These are phyloP conservation scores for Phortica variegata DNA, from an alignment of 1,140 invertebrate species.

Conservation along the genomic window DNA sequence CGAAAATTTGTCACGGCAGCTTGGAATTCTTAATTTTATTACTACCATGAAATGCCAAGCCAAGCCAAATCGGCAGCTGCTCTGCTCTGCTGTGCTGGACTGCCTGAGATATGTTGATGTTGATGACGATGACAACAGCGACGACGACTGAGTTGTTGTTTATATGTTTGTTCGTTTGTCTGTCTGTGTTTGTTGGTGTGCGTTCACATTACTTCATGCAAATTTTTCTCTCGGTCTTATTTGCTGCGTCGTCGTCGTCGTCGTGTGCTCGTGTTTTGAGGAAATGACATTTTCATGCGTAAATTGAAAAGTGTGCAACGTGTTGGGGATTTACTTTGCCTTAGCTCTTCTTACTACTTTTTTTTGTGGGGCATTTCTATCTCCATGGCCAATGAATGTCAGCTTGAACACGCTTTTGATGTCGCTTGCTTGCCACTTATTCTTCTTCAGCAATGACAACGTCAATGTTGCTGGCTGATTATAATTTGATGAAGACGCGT, in stretches of 20 bases:
- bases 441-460: too few species aligned
- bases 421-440: too few species aligned
- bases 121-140: conserved; percentile 15
- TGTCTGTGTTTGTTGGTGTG: conserved; percentile 9
- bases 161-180: conserved; percentile 3
- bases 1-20: conserved; percentile 54
- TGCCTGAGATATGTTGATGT: not conserved
- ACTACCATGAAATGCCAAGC: conserved; percentile 41
- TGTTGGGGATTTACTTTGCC: conserved; percentile 39
- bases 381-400: too few species aligned
- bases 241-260: not conserved
- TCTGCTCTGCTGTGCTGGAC: not conserved
- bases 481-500: too few species aligned
- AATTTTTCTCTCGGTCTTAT: conserved; percentile 27
- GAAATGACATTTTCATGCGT: conserved; percentile 56
- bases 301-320: conserved; percentile 55
- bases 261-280: conserved; percentile 23
- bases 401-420: too few species aligned
- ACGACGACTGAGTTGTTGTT: conserved; percentile 11
- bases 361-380: too few species aligned
- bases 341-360: too few species aligned
- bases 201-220: conserved; percentile 44
- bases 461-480: too few species aligned
- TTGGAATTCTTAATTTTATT: conserved; percentile 56
- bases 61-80: not conserved